phyloP scores from a whole-genome alignment of 2,797 vertebrate species.

The Pseudomugil tenellus region DNA sequence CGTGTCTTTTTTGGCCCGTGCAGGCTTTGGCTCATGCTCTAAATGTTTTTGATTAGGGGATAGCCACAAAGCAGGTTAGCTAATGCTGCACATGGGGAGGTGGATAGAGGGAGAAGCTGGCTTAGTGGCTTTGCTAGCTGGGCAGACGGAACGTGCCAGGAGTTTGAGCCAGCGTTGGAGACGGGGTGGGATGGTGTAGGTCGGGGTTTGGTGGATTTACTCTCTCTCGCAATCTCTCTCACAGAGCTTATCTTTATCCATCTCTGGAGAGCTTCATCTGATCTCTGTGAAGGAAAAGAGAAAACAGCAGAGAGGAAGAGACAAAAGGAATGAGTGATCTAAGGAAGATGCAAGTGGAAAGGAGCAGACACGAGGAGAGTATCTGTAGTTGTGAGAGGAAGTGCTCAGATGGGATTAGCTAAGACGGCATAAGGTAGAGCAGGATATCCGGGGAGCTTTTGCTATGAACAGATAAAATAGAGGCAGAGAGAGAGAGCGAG shows the following conservation, averaged over 20 bases:
- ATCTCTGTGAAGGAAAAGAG: slow-evolving; percentile 50
- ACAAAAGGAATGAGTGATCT: slow-evolving; percentile 40
- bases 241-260: slow-evolving; percentile 69
- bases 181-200: not conserved
- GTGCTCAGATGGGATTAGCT: slow-evolving; percentile 31
- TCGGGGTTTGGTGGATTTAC: slow-evolving; percentile 53
- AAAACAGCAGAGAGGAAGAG: slow-evolving; percentile 22
- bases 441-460: slow-evolving; percentile 44
- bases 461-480: slow-evolving; percentile 25
- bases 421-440: slow-evolving; percentile 25
- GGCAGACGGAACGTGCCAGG: slow-evolving; percentile 58
- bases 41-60: slow-evolving; percentile 70
- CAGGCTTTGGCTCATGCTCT: slow-evolving; percentile 48
- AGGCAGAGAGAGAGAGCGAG: slow-evolving; percentile 9
- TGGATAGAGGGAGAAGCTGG: slow-evolving; percentile 47
- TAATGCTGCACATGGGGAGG: slow-evolving; percentile 50
- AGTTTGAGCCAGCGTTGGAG: slow-evolving; percentile 50
- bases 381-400: slow-evolving; percentile 24
- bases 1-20: slow-evolving; percentile 40
- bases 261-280: slow-evolving; percentile 51
- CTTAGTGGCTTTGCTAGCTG: slow-evolving; percentile 66
- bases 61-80: slow-evolving; percentile 61
- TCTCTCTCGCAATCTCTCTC: slow-evolving; percentile 56
- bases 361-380: slow-evolving; percentile 19
- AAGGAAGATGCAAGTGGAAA: slow-evolving; percentile 10